These are phyloP conservation scores for Limanda limanda DNA, from an alignment of 2,113 vertebrate genomes.

Conservation along the genomic window DNA sequence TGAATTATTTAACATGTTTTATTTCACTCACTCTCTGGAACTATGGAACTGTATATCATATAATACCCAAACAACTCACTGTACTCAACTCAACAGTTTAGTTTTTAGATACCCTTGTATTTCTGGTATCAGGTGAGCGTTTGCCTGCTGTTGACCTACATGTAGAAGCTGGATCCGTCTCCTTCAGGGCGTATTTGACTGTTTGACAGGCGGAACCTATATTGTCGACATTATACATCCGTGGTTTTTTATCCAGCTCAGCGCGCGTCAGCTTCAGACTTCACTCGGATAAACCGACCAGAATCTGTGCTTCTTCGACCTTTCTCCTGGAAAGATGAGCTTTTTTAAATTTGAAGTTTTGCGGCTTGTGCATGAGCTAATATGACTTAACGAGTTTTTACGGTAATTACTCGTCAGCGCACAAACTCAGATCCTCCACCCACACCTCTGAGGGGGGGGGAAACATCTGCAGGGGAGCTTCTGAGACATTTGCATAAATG, in stretches of 20 bases:
- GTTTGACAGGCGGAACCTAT: constrained; percentile 10
- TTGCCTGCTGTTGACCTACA: constrained; percentile 22
- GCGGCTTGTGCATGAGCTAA: background rate
- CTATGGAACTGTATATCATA: too few relatives aligned
- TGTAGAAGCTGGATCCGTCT: background rate
- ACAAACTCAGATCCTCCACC: background rate
- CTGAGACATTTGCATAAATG: background rate
- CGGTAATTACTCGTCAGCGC: background rate
- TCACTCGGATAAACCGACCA: constrained; percentile 8
- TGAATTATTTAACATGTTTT: too few relatives aligned
- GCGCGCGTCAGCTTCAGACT: background rate
- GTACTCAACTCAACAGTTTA: background rate
- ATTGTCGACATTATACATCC: background rate
- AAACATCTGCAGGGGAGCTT: constrained; percentile 1
- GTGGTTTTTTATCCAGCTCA: background rate
- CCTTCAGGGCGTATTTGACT: constrained; percentile 26
- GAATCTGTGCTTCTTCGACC: background rate
- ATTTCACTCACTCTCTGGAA: too few relatives aligned
- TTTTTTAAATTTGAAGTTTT: background rate
- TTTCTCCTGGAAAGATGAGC: background rate
- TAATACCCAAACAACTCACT: too few relatives aligned
- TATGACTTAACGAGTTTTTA: background rate
- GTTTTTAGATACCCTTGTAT: background rate
- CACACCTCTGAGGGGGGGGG: background rate
- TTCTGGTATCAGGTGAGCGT: constrained; percentile 4